phyloP scores from a whole-genome alignment of 37 sponge, comb jelly and placozoan genomes.

The Beroe ovata region DNA sequence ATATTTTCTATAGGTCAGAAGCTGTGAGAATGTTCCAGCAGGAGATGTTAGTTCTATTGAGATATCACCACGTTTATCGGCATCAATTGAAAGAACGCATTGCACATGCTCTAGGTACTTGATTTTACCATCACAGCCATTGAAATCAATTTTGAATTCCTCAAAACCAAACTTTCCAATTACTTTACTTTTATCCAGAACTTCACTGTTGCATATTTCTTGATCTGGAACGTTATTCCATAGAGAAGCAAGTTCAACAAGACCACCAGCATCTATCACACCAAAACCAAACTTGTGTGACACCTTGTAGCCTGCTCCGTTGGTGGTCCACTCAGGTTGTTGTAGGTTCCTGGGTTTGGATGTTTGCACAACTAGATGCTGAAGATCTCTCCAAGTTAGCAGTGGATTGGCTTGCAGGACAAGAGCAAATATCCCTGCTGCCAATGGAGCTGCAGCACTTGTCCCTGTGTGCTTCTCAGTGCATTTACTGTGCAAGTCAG shows the following conservation, averaged over 20 bases:
- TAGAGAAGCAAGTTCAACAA: conserved; percentile 85
- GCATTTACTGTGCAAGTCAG: background rate
- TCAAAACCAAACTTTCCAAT: background rate
- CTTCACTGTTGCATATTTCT: conserved; percentile 59
- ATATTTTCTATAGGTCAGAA: conserved; percentile 71
- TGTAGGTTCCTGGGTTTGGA: conserved; percentile 55
- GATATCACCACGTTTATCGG: conserved; percentile 72
- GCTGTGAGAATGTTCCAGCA: conserved; percentile 72
- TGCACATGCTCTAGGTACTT: conserved; percentile 50
- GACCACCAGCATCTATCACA: conserved; percentile 78
- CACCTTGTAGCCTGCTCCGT: conserved; percentile 83
- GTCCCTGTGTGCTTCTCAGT: conserved; percentile 66
- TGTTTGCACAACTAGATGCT: conserved; percentile 68
- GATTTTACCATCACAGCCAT: conserved; percentile 30
- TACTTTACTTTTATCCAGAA: background rate
- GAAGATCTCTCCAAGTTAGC: conserved; percentile 68
- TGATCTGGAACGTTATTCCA: conserved; percentile 85
- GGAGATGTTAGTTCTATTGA: conserved; percentile 78
- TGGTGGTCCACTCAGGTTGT: conserved; percentile 75
- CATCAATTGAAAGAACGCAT: background rate
- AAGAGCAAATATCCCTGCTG: conserved; percentile 60
- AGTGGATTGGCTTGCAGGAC: conserved; percentile 35
- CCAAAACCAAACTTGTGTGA: conserved; percentile 94
- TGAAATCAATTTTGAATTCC: background rate
- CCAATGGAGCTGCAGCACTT: conserved; percentile 54